A percentile compares a stretch with the other conserved stretches of the same genome.
Conservation (phyloP, 2,113 vertebrate species). For the Leucoraja erinaceus region DNA sequence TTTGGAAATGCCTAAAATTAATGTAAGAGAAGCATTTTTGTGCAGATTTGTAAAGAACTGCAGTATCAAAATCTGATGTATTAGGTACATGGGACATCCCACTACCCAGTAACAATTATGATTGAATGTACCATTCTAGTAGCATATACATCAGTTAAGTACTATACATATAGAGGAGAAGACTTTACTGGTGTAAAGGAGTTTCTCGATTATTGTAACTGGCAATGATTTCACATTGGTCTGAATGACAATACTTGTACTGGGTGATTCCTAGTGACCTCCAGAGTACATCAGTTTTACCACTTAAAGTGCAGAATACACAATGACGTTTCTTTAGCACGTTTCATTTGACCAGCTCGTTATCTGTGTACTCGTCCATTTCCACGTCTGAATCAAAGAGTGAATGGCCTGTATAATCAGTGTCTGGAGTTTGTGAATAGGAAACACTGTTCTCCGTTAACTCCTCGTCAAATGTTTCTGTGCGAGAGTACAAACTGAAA, state of each 20-base stretch:
- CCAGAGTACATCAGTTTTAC: neutral
- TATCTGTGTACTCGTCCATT: constrained; percentile 77
- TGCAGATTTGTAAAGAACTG: neutral
- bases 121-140: neutral
- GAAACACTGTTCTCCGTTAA: constrained; percentile 70
- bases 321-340: neutral
- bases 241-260: constrained; percentile 25
- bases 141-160: constrained; percentile 16
- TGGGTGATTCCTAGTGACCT: constrained; percentile 1
- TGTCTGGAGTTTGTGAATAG: constrained; percentile 67
- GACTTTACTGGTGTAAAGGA: neutral
- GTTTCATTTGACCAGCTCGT: constrained; percentile 75
- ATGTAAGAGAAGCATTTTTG: neutral
- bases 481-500: constrained; percentile 85
- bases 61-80: neutral
- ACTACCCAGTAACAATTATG: neutral
- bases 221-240: constrained; percentile 25
- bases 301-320: neutral
- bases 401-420: constrained; percentile 82
- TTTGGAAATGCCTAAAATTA: constrained; percentile 4
- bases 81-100: neutral
- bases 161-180: neutral
- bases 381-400: constrained; percentile 90
- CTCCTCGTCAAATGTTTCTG: constrained; percentile 85
- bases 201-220: neutral